These are phyloP conservation scores for Perdix hodgsoniae DNA, from an alignment of 2,797 vertebrate species.

Conservation along the genomic window DNA sequence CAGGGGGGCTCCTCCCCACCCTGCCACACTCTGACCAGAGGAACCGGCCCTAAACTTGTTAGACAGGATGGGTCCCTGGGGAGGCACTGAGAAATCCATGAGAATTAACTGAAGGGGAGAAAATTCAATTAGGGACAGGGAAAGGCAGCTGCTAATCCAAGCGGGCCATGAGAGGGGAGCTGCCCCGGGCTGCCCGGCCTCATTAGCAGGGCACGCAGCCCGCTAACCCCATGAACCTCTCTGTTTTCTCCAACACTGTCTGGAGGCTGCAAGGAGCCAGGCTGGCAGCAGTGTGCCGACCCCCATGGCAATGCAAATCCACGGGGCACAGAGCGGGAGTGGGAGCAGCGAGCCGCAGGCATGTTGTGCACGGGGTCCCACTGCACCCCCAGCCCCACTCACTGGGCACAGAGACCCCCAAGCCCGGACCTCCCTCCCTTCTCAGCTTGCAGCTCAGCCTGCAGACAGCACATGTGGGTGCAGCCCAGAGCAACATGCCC, in stretches of 20 bases:
- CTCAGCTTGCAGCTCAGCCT: background rate
- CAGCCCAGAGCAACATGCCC: background rate
- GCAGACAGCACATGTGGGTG: background rate
- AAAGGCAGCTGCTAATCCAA: constrained; percentile 53
- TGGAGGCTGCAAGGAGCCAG: background rate
- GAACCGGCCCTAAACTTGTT: constrained; percentile 46
- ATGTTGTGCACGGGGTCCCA: accelerated
- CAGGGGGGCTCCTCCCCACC: background rate
- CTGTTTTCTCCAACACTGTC: constrained; percentile 10
- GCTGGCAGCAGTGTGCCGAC: background rate
- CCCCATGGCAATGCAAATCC: background rate
- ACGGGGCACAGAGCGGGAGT: background rate
- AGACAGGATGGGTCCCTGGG: constrained; percentile 31
- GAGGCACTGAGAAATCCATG: constrained; percentile 58
- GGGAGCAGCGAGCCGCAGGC: too few relatives aligned
- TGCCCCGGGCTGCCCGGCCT: constrained; percentile 31
- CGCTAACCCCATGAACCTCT: constrained; percentile 48
- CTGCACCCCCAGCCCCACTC: background rate
- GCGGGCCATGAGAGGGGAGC: constrained; percentile 32
- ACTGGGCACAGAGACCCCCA: background rate
- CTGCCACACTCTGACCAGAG: accelerated
- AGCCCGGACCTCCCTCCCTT: background rate
- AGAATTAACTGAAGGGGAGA: constrained; percentile 64
- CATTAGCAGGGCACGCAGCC: constrained; percentile 55
- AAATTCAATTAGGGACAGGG: constrained; percentile 54